Evolutionary conservation across 2,888 invertebrate genomes (phyloP).

Genomic region (Cosmia trapezina): DNA sequence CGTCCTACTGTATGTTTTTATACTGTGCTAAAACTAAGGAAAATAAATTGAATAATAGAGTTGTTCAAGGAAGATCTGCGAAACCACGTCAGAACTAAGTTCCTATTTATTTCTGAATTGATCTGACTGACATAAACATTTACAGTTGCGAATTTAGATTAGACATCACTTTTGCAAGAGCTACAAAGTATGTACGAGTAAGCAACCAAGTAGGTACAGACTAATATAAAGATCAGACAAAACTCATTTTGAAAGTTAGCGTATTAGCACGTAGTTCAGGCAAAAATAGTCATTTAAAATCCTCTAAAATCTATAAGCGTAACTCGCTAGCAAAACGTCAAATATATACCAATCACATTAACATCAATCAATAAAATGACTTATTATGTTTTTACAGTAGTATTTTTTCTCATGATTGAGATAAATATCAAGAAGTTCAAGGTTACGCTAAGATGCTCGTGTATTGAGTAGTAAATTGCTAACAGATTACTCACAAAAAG

Average conservation of each 20-base stretch:
- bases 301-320: background rate
- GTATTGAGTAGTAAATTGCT: conserved; percentile 53
- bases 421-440: conserved; percentile 48
- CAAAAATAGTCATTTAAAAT: conserved; percentile 11
- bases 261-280: background rate
- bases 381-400: conserved; percentile 30
- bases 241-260: background rate
- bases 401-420: conserved; percentile 41
- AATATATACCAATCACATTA: conserved; percentile 20
- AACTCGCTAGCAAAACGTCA: conserved; percentile 12
- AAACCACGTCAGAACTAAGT: conserved; percentile 6
- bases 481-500: conserved; percentile 46
- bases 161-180: conserved; percentile 3
- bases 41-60: conserved; percentile 29
- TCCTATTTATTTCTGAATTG: conserved; percentile 3
- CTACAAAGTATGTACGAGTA: background rate
- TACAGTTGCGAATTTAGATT: conserved; percentile 13
- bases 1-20: no score
- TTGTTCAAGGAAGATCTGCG: conserved; percentile 10
- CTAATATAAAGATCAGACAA: background rate
- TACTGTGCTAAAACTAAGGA: no score
- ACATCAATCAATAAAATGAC: conserved; percentile 32
- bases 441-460: conserved; percentile 52
- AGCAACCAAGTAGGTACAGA: background rate
- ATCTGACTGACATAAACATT: conserved; percentile 2